A percentile compares a stretch with the other conserved stretches of the same genome.
Conservation (phyloP, 2,888 invertebrate species). For the Drosophila quinaria region DNA sequence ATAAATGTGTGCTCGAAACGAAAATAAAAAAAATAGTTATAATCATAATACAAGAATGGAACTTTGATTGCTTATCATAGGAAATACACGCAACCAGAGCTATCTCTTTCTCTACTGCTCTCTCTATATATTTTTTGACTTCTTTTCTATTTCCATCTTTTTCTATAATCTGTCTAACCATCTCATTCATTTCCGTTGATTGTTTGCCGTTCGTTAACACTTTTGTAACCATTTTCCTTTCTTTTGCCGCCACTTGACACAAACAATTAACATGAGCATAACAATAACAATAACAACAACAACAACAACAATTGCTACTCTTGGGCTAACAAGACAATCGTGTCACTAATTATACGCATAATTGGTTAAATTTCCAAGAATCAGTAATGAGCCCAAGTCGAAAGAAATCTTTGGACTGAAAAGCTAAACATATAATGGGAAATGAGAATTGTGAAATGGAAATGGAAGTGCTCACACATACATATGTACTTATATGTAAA, state of each 20-base stretch:
- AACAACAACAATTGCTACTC: conserved; percentile 46
- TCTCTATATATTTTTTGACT: neutral
- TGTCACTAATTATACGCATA: conserved; percentile 81
- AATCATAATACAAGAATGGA: conserved; percentile 48
- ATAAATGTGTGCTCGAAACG: conserved; percentile 51
- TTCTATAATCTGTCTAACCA: conserved; percentile 48
- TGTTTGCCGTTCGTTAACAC: conserved; percentile 70
- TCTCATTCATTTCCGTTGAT: conserved; percentile 57
- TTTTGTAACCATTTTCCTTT: conserved; percentile 58
- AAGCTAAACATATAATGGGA: conserved; percentile 11
- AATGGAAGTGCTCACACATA: neutral
- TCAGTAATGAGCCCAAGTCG: conserved; percentile 42
- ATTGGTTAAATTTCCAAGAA: conserved; percentile 79
- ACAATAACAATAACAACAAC: conserved; percentile 41
- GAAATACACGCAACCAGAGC: conserved; percentile 52
- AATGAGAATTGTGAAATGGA: conserved; percentile 16
- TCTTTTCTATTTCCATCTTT: neutral
- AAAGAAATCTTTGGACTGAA: conserved; percentile 30
- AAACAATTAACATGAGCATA: conserved; percentile 73
- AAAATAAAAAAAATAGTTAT: conserved; percentile 35
- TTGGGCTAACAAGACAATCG: conserved; percentile 74
- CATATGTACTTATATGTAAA: conserved; percentile 30
- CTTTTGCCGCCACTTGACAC: conserved; percentile 64
- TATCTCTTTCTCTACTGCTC: neutral
- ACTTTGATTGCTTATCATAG: conserved; percentile 74